Evolutionary conservation across 1,140 invertebrate species (phyloP), one percentile per base, ranked within the genome.

Genomic region (Chrysomallon squamiferum): DNA sequence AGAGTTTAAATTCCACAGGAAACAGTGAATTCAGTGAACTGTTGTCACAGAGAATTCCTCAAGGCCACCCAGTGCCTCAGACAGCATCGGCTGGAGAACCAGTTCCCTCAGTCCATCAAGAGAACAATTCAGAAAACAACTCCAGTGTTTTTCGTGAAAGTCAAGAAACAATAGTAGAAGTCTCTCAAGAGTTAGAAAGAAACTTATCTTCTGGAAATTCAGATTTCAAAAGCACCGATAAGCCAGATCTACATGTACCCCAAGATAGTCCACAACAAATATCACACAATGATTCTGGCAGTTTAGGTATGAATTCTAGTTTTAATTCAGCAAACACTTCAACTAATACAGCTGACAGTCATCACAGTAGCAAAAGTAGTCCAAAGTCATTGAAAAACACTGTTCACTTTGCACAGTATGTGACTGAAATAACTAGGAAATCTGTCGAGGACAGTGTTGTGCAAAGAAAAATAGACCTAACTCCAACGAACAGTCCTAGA

Each of bases 331-430:
- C 65, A 25, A 65, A 66, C 49, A 68, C 54, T 20, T 59, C 52
- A 11, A 49, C 38, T 22, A 59, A 47, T 25, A 62, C 62, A 30
- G 9, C 43, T 3, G 65, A 70, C 25, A 62, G 67, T 52, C 69
- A 66, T 33, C 22, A 58, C 22, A 65, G 67, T 30, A 74, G 50
- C 59, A 69, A 74, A 50, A 76, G 77, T 68, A 81, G 79, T 63
- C 79, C 79, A 30, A 79, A 79, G 62, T 79, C 72, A 35, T 54
- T 73, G 41, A 79, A 79, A 66, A 78, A 74, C 59, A 75, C 73
- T 32, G 80, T 82, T 18, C 80, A 82, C 61, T 82, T 82, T 72
- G 67, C 76, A 22, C 68, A 73, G 20, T 69, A 73, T 47, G 68
- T 78, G 2, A 78, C 71, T 50, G 76, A 75, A 65, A 77, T 75